Evolutionary conservation across 2,888 invertebrate species (phyloP).

Genomic region (Heliconius sara): DNA sequence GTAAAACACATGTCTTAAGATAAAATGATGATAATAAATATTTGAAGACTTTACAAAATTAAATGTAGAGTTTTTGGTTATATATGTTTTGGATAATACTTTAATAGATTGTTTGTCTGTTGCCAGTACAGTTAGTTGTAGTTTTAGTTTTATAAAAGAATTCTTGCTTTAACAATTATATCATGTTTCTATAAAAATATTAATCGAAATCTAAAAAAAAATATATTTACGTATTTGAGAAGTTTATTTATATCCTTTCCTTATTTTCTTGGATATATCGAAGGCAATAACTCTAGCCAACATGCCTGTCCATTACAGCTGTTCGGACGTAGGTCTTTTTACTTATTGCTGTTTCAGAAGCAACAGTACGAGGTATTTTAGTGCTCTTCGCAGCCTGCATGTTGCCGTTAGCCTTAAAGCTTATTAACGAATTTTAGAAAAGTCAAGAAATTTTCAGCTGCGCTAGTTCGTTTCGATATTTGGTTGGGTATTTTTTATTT

Average conservation of each 20-base stretch:
- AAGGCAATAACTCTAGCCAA: conserved; percentile 23
- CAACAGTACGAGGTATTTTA: conserved; percentile 15
- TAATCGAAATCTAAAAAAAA: background rate
- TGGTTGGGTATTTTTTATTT: background rate
- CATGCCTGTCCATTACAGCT: conserved; percentile 29
- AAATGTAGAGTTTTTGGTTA: background rate
- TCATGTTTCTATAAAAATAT: no score
- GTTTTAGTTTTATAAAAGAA: no score
- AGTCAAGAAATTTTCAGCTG: background rate
- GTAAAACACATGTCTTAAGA: background rate
- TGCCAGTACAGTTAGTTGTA: no score
- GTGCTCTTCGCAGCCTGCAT: background rate
- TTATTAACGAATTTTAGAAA: conserved; percentile 12
- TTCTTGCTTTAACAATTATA: no score
- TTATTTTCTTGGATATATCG: conserved; percentile 16
- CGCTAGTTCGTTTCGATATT: background rate
- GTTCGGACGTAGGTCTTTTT: conserved; percentile 23
- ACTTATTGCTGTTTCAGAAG: conserved; percentile 18
- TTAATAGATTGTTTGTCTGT: background rate
- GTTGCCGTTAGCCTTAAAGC: background rate
- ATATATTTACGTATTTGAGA: background rate
- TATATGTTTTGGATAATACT: background rate
- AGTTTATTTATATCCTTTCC: background rate
- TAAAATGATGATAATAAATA: background rate
- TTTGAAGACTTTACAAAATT: background rate